Base-by-base conservation (phyloP, 2,797 vertebrate species). In the Aplochiton taeniatus region DNA sequence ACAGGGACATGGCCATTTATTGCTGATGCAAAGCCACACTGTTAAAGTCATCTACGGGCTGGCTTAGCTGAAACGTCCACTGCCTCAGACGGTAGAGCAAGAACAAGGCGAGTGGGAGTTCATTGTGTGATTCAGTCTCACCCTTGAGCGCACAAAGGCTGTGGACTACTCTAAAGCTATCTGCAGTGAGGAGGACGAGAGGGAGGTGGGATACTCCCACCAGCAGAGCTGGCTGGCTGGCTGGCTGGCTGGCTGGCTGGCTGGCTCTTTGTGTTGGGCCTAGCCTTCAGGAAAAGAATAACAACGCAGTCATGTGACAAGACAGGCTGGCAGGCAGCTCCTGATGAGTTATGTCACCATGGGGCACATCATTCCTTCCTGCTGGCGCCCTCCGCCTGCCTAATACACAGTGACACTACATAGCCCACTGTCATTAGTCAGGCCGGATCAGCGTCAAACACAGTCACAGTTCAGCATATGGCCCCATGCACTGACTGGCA, bases 371-470 rank as follows among this genome's bases (percentile, higher is more conserved):
- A 75, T 83, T 86, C 85, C 76, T 66, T 66, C 31, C 31, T 6
- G 3, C 31, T 6, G 75, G 69, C 52, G 16, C 9, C 69, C 45
- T 64, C 64, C 57, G 68, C 10, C 69, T 17, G 20, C 31, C 42
- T 8, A 77, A 66, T 58, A 72, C 0, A 43, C 66, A 83, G 76
- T 61, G 75, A 49, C 70, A 62, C 72, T 77, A 67, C 74, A 77
- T 80, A 72, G 52, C 51, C 71, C 72, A 69, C 63, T 66, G 44
- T 79, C 81, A 86, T 86, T 89, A 84, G 31, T 20, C 44, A n/a
- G 18, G 45, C 18, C 20, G 11, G 31, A 31, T 31, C 31, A 31
- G 31, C 31, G 6, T 2, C 31, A 31, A n/a, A 31, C 31, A 31
- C 31, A 31, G 31, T 31, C 31, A 31, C 31, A 31, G 31, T 31